These are phyloP conservation scores for Pachycephala philippinensis DNA, from an alignment of 2,113 vertebrate species.

Conservation along the genomic window DNA sequence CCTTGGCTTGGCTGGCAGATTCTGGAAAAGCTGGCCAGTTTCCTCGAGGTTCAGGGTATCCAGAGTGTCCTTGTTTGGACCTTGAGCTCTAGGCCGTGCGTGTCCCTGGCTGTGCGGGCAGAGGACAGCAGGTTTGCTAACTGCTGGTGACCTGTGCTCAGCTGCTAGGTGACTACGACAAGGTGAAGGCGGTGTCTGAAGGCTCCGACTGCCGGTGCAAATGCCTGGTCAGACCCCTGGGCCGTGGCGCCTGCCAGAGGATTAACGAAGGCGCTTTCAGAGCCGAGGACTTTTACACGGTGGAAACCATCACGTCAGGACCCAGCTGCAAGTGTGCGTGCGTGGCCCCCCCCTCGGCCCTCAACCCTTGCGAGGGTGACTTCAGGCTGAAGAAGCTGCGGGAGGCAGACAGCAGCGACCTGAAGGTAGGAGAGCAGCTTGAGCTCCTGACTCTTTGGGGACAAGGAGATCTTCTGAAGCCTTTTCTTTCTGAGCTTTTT, in stretches of 20 bases:
- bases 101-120: background rate
- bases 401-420: constrained; percentile 80
- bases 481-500: background rate
- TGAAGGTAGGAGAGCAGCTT: constrained; percentile 81
- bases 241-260: constrained; percentile 84
- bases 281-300: constrained; percentile 84
- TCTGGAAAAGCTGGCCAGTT: background rate
- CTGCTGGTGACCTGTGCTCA: constrained; percentile 45
- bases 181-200: constrained; percentile 93
- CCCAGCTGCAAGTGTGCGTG: constrained; percentile 92
- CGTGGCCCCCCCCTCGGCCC: constrained; percentile 86
- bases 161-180: constrained; percentile 95
- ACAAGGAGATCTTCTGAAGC: background rate
- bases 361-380: constrained; percentile 91
- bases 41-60: background rate
- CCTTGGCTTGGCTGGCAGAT: background rate
- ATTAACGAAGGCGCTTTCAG: constrained; percentile 74
- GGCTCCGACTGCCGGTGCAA: constrained; percentile 90
- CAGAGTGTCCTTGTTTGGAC: background rate
- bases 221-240: constrained; percentile 92
- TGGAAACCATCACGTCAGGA: constrained; percentile 92
- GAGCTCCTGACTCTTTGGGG: background rate
- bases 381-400: constrained; percentile 85
- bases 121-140: background rate
- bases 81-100: background rate